phyloP scores from a whole-genome alignment of 2,797 vertebrate genomes.

The Sebastes alutus region DNA sequence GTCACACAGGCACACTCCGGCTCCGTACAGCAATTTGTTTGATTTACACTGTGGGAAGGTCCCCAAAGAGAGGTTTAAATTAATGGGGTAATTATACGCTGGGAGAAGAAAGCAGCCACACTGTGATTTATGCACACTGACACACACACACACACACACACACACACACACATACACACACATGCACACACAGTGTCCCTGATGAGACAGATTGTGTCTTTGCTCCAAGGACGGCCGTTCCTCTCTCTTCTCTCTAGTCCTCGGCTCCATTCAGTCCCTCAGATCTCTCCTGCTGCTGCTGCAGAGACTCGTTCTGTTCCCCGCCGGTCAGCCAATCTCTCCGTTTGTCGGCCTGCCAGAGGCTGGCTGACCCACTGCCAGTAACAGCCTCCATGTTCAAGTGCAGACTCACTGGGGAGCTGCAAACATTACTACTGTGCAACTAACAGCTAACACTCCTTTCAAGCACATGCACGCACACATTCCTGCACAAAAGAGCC shows the following conservation, averaged over 20 bases:
- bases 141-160: slow-evolving; percentile 39
- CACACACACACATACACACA: slow-evolving; percentile 27
- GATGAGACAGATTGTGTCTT: slow-evolving; percentile 49
- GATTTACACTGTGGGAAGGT: slow-evolving; percentile 70
- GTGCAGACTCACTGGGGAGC: slow-evolving; percentile 61
- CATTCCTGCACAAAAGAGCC: slow-evolving; percentile 12
- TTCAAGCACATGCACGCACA: slow-evolving; percentile 4
- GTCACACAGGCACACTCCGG: slow-evolving; percentile 13
- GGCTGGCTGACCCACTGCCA: slow-evolving; percentile 53
- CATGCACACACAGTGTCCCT: slow-evolving; percentile 13
- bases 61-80: slow-evolving; percentile 76
- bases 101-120: slow-evolving; percentile 60
- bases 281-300: slow-evolving; percentile 36
- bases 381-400: slow-evolving; percentile 45
- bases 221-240: slow-evolving; percentile 63
- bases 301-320: slow-evolving; percentile 41
- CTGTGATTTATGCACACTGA: slow-evolving; percentile 73
- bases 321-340: slow-evolving; percentile 40
- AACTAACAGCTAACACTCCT: slow-evolving; percentile 26
- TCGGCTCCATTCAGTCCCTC: slow-evolving; percentile 8
- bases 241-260: slow-evolving; percentile 32
- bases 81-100: slow-evolving; percentile 80
- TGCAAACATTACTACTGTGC: slow-evolving; percentile 48
- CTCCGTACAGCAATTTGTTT: slow-evolving; percentile 52
- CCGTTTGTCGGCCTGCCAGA: slow-evolving; percentile 48